A percentile compares a stretch with the other conserved stretches of the same genome.
Evolutionary conservation across 1,140 invertebrate species (phyloP).

Genomic region (Calliphora vicina): DNA sequence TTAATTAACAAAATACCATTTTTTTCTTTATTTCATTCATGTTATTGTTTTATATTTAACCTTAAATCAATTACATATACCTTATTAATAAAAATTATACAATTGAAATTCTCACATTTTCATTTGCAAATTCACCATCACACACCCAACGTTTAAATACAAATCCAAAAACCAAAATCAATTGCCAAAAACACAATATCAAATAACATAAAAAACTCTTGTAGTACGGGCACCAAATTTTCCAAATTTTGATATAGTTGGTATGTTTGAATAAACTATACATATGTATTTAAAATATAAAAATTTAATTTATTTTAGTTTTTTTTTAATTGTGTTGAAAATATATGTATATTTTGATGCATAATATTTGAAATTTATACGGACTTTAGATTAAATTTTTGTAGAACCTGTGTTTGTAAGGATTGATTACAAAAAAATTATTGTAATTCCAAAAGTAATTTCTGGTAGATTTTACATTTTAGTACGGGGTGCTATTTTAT

Average conservation of each 20-base stretch:
- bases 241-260: slow-evolving; percentile 73
- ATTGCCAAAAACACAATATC: too few relatives aligned
- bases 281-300: background rate
- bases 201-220: background rate
- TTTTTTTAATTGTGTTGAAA: background rate
- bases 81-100: background rate
- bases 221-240: slow-evolving; percentile 75
- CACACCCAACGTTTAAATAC: background rate
- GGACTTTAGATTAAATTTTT: too few relatives aligned
- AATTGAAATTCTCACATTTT: slow-evolving; percentile 18
- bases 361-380: too few relatives aligned
- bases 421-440: too few relatives aligned
- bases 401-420: too few relatives aligned
- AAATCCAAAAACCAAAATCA: background rate
- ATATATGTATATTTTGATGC: too few relatives aligned
- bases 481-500: too few relatives aligned
- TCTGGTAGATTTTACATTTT: too few relatives aligned
- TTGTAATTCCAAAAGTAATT: too few relatives aligned
- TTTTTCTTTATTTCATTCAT: too few relatives aligned
- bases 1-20: too few relatives aligned
- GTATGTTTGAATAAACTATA: slow-evolving; percentile 66
- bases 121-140: background rate
- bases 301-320: background rate
- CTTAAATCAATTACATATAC: background rate
- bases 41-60: too few relatives aligned